A percentile compares a stretch with the other conserved stretches of the same genome.
These are phyloP conservation scores for cattle (Bos taurus) DNA, from an alignment of 2,113 vertebrate genomes.

Conservation along the genomic window ARS-UCD2.0 NC_037337.1:11382001-11382500, in stretches of 20 bases:
- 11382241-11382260: background rate
- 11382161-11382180: background rate
- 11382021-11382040: background rate
- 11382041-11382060: slow-evolving; percentile 4
- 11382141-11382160: background rate
- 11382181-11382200: background rate
- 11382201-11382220: background rate
- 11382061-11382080: background rate
- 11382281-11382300: background rate
- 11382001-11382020: background rate
- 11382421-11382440: background rate
- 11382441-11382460: background rate
- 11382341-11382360: background rate
- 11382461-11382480: background rate
- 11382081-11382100: background rate
- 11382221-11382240: background rate
- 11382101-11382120: background rate
- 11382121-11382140: background rate
- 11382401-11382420: background rate
- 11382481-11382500: background rate
- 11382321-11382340: background rate
- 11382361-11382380: background rate
- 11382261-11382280: background rate
- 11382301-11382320: background rate
- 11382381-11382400: background rate